These are phyloP conservation scores for Elegia similella DNA, from an alignment of 2,888 invertebrate species.

Conservation along the genomic window DNA sequence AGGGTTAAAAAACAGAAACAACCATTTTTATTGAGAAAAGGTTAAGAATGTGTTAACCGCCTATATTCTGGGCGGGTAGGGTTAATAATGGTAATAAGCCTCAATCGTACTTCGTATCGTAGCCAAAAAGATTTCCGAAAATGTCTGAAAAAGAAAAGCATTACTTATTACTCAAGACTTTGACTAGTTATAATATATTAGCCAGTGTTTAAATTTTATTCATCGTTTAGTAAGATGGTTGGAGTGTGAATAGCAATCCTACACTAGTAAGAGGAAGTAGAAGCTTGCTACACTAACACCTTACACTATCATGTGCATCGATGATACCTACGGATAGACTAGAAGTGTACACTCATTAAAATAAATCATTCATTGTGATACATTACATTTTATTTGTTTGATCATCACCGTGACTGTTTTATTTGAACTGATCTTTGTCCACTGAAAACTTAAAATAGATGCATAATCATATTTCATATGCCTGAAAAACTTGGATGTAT, in stretches of 20 bases:
- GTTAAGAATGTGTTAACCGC: no score
- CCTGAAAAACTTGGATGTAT: neutral
- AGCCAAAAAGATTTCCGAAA: no score
- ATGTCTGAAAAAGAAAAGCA: no score
- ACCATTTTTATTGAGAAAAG: no score
- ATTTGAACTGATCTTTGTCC: slow-evolving; percentile 30
- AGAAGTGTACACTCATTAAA: slow-evolving; percentile 25
- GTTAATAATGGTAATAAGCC: no score
- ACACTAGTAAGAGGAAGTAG: slow-evolving; percentile 59
- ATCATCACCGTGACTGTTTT: slow-evolving; percentile 28
- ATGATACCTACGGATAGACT: neutral
- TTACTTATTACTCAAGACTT: no score
- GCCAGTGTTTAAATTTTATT: no score
- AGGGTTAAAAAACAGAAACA: no score
- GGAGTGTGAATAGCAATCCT: slow-evolving; percentile 57
- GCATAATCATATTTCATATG: slow-evolving; percentile 2
- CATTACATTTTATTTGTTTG: slow-evolving; percentile 30
- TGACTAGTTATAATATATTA: no score
- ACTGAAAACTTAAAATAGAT: slow-evolving; percentile 22
- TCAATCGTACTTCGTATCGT: no score
- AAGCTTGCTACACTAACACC: slow-evolving; percentile 72
- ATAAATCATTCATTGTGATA: slow-evolving; percentile 15
- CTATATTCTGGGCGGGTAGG: no score
- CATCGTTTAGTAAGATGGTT: neutral
- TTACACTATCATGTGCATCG: slow-evolving; percentile 20